Evolutionary conservation across 2,888 invertebrate species (phyloP), one percentile per base, ranked within the genome.

Genomic region (Liopterus haemorrhoidalis): DNA sequence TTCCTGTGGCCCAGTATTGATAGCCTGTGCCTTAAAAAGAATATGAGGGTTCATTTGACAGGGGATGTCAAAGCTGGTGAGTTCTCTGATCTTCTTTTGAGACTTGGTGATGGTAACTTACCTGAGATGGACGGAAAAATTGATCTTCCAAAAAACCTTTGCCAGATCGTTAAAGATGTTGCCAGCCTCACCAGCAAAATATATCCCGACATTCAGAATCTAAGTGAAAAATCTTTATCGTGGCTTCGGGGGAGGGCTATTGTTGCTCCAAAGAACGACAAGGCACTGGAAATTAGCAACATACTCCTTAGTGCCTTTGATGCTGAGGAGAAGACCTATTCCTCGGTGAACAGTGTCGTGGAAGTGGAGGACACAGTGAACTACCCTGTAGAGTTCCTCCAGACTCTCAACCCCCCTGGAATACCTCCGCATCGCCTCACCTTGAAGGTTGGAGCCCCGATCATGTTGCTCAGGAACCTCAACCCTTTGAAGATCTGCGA

Each of bases 401-500:
- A 52, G 30, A 15, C 50, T 1, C 24, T 55, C 6, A 22, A 52
- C 35, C 47, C 51, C 18, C 38, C 54, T 24, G 50, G 50, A 9
- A 14, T 57, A n/a, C 50, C 54, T n/a, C 15, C 44, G 14, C 49
- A 54, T 31, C 28, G 20, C 25, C 47, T 57, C 5, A 15, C 19
- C 12, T 20, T 52, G 5, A 54, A 52, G 15, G 38, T 57, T 12
- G 54, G 54, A 5, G 38, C 50, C 5, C 53, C 51, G 32, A 35
- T 58, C 12, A 55, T 56, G 39, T 28, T 54, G 14, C 25, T 59
- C 2, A 15, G 57, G 41, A 57, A 57, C 38, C 20, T 57, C 6
- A 49, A 51, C 8, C 49, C 55, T 15, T 54, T 53, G n/a, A 49
- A 50, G 25, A 18, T 58, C 6, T 56, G 54, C 27, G 57, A 57